Evolutionary conservation across 2,113 vertebrate genomes (phyloP), one percentile per base, ranked within the genome.

Genomic region (Nothocercus julius): DNA sequence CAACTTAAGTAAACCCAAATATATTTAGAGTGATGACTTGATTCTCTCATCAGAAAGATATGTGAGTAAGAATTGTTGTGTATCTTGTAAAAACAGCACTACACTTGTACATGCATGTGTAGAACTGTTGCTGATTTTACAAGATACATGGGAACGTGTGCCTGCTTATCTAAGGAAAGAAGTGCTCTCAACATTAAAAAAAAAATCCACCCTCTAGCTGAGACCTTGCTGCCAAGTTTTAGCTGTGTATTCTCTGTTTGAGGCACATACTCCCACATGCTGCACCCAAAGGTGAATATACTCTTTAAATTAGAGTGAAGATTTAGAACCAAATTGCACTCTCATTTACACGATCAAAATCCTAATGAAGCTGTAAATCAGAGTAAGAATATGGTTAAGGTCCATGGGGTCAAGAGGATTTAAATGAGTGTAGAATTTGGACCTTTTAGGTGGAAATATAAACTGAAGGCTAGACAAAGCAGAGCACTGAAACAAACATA

Each of bases 1-100:
- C 85, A 89, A 34, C 49, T 89, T 84, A 90, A 83, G 80, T 30
- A 76, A 80, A 87, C 81, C 51, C 80, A 93, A 96, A 75, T 76
- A 89, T 66, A 87, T 92, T 58, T 82, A 76, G 87, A 73, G 49
- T 11, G 42, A 80, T 85, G 92, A 93, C 92, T 97, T 87, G 59
- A 95, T 97, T 94, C 80, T 89, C 94, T 96, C 95, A 97, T 66
- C 87, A 79, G 82, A 92, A 97, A 97, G 95, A 96, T 95, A 97
- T 94, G 94, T 8, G 79, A 89, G 87, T 14, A 92, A 87, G 94
- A 96, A 96, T 94, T 96, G 95, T 78, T 96, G 89, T 92, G 77
- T 95, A 22, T 83, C 94, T 95, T 96, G 95, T 96, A 96, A 95
- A 93, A 96, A 83, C 95, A 96, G 84, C 32, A 47, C 74, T 58